Evolutionary conservation across 2,113 vertebrate genomes (phyloP), one percentile per base, ranked within the genome.

Genomic region (Zosterops lateralis): DNA sequence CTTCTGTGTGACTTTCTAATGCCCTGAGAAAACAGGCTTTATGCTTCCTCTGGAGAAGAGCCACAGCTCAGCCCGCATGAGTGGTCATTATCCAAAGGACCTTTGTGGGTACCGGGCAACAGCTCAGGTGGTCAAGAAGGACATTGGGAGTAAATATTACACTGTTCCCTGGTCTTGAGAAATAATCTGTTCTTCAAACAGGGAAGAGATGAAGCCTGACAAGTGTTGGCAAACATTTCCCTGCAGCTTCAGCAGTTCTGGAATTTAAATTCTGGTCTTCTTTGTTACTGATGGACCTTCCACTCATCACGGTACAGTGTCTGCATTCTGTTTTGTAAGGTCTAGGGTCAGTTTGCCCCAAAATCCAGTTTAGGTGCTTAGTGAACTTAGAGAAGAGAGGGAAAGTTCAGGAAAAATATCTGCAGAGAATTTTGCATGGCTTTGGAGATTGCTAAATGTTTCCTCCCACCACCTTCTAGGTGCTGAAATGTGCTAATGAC

Each of bases 181-280:
- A 87, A 44, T 67, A 76, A 80, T 86, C 80, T 73, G 61, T 83
- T 92, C 86, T 90, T 84, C 72, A 90, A 92, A 90, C 12, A 87
- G 31, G 58, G 54, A 92, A 73, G 72, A 34, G 47, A 48, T 32
- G 34, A 67, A 74, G 29, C 47, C 68, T 87, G 47, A 34, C 32
- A 65, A 58, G 9, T 6, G 20, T 48, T 91, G 76, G 76, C 28
- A 89, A 95, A 80, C 18, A 2, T 65, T 86, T 90, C 17, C 28
- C 38, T 88, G 36, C 28, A 47, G 56, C 34, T 80, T 80, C 44
- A 74, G 42, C 47, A 50, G 60, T 17, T 3, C 34, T 70, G 31
- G 2, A 68, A 18, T 48, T 73, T 64, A 74, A 77, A 34, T 34
- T 66, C 40, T 48, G 58, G 7, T 29, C 20, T 38, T 48, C 22